Conservation (phyloP, 2,797 vertebrate species). For the Pseudomugil gertrudae region DNA sequence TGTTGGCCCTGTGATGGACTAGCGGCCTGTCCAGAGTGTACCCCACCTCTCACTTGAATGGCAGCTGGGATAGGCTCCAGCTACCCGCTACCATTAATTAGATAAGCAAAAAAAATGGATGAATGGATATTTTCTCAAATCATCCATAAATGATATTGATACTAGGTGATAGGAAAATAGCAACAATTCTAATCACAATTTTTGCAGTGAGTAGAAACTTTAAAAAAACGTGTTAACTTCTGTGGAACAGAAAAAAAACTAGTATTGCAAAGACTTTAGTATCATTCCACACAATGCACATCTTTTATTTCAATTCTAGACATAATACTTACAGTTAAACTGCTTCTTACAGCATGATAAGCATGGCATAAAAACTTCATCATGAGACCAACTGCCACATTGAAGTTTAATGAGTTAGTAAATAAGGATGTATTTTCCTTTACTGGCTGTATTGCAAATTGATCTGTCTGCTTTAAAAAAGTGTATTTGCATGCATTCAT, state of each 20-base stretch:
- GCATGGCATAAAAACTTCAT: not conserved
- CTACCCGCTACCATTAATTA: too few species aligned
- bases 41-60: too few species aligned
- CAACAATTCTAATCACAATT: not conserved
- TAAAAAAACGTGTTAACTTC: not conserved
- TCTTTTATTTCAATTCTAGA: not conserved
- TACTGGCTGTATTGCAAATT: conserved; percentile 5
- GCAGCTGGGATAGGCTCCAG: too few species aligned
- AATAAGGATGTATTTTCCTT: not conserved
- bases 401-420: conserved; percentile 2
- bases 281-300: not conserved
- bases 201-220: not conserved
- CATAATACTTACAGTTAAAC: not conserved
- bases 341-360: not conserved
- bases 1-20: too few species aligned
- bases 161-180: not conserved
- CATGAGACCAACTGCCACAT: not conserved
- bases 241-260: not conserved
- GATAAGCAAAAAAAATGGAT: too few species aligned
- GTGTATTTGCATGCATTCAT: conserved; percentile 32
- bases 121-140: not conserved
- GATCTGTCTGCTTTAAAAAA: conserved; percentile 9
- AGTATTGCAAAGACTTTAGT: not conserved
- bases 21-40: too few species aligned
- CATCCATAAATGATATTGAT: not conserved